A percentile compares a stretch with the other conserved stretches of the same genome.
Evolutionary conservation across 2,113 vertebrate genomes (phyloP).

Genomic region (Anoplopoma fimbria): DNA sequence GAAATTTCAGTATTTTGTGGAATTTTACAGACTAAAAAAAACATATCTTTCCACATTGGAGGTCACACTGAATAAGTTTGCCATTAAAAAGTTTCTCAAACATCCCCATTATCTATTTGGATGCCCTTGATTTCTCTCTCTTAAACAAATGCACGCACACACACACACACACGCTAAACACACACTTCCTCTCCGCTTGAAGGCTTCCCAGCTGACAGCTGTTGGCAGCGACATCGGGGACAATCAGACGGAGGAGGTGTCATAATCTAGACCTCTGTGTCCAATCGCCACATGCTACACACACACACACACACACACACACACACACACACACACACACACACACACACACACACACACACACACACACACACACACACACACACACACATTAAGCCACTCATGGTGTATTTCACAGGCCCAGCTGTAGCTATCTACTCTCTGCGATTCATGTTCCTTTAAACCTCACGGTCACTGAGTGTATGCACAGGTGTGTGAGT

Average conservation of each 20-base stretch:
- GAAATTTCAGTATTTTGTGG: not conserved
- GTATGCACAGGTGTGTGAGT: not conserved
- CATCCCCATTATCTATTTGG: not conserved
- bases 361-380: slow-evolving; percentile 24
- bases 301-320: slow-evolving; percentile 27
- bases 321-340: slow-evolving; percentile 22
- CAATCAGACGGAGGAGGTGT: slow-evolving; percentile 50
- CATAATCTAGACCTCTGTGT: slow-evolving; percentile 36
- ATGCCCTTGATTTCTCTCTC: slow-evolving; percentile 24
- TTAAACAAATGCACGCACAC: not conserved
- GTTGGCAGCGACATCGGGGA: slow-evolving; percentile 31
- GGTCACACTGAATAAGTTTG: not conserved
- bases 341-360: slow-evolving; percentile 18
- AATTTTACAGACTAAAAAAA: not conserved
- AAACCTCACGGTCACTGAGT: slow-evolving; percentile 17
- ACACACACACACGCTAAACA: not conserved
- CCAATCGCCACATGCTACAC: slow-evolving; percentile 30
- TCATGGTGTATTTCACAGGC: slow-evolving; percentile 29
- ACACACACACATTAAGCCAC: not conserved
- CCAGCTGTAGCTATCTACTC: slow-evolving; percentile 35
- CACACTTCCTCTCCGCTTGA: slow-evolving; percentile 11
- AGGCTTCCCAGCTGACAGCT: slow-evolving; percentile 60
- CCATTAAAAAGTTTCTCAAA: slow-evolving; percentile 7
- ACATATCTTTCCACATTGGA: not conserved
- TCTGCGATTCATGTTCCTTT: slow-evolving; percentile 5